Base-by-base conservation (phyloP, 2,888 invertebrate species). In the Athripsodes cinereus region DNA sequence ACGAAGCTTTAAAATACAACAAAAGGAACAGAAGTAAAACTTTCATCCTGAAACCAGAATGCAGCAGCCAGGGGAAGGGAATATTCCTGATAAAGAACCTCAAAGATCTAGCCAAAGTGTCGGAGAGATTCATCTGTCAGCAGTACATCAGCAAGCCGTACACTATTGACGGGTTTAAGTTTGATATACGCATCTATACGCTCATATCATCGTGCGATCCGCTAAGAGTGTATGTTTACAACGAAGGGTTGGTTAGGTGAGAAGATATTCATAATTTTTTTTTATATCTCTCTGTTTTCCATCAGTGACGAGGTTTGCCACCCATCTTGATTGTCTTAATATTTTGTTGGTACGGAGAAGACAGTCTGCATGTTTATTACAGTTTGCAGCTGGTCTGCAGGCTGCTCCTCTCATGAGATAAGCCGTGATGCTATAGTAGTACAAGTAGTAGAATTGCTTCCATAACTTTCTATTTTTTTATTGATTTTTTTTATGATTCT, bases 151-250 rank as follows among this genome's bases (percentile, higher is more conserved):
- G 78, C 8, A 78, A 90, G 81, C 95, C 95, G 0, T 88, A 89
- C 64, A 78, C 95, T 49, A 88, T 95, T 18, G 94, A 96, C 70
- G 92, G 93, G 1, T 94, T 88, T 71, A 96, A 96, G 76, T 95
- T 95, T 72, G 96, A 96, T 72, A 81, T 96, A 58, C 81, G 96
- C 61, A 85, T 95, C 11, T 96, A 96, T 71, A 86, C 88, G 0
- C 76, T 96, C 22, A 88, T 96, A 61, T 93, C 95, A 0, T 92
- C 92, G 0, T 92, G 93, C 69, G 92, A 94, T 73, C 95, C 95
- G 1, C 78, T 96, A 44, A 80, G 94, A 65, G 85, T 95, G 64
- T 96, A 90, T 71, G 87, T 95, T 6, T 95, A 90, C 72, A 92
- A 93, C 68, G 95, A 96, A 75, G 96, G 95, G 1, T 80, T 96